A percentile compares a stretch with the other conserved stretches of the same genome.
phyloP scores from a whole-genome alignment of 2,888 invertebrate species.

The Metopia argyrocephala region DNA sequence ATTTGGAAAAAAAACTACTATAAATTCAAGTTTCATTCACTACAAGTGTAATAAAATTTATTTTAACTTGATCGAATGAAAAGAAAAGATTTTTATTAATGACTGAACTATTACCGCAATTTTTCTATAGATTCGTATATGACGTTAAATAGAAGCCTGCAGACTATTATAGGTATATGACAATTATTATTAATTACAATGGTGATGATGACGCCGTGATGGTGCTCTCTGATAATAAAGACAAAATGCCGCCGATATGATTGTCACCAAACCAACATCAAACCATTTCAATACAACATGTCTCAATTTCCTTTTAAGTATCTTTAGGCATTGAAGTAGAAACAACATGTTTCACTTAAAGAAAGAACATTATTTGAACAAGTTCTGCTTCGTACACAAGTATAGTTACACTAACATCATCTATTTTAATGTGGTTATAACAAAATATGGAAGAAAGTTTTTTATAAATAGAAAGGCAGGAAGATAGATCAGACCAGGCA shows the following conservation, averaged over 20 bases:
- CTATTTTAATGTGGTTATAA: constrained; percentile 10
- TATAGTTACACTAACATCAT: not conserved
- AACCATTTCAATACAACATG: constrained; percentile 41
- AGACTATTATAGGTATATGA: not conserved
- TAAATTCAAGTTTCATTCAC: too few relatives aligned
- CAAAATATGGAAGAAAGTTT: constrained; percentile 33
- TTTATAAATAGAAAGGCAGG: constrained; percentile 8
- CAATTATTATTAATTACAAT: constrained; percentile 12
- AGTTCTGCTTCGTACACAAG: constrained; percentile 15
- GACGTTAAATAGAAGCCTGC: not conserved
- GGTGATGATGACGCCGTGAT: constrained; percentile 7
- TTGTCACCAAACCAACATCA: not conserved
- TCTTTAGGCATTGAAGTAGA: constrained; percentile 53
- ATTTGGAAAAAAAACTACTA: too few relatives aligned
- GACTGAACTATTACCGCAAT: too few relatives aligned
- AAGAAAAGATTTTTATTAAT: too few relatives aligned
- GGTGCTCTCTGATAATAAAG: constrained; percentile 1
- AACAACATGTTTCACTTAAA: constrained; percentile 55
- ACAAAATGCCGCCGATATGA: not conserved
- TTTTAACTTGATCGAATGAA: too few relatives aligned
- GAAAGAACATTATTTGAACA: constrained; percentile 49
- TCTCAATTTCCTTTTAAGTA: constrained; percentile 55
- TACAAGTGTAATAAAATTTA: too few relatives aligned
- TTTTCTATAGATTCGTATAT: constrained; percentile 8
- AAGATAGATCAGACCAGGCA: not conserved